Evolutionary conservation across 2,797 vertebrate genomes (phyloP), one percentile per base, ranked within the genome.

Genomic region (Arnoldichthys spilopterus): DNA sequence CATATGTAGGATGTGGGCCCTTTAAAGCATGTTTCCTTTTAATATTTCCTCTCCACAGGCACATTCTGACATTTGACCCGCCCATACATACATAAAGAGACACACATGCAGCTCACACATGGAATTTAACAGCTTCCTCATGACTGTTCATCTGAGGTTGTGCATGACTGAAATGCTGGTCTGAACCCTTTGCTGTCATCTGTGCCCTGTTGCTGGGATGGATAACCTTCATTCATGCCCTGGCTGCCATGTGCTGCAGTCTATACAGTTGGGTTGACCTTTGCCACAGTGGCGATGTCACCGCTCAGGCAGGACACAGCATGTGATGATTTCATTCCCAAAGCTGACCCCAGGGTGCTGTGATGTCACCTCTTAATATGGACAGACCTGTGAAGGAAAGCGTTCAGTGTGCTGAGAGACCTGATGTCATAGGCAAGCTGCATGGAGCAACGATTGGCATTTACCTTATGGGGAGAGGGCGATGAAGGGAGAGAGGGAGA

Each of bases 281-380:
- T 72, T 76, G 30, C 28, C 51, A 58, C 59, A 70, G 59, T 71
- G 67, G 66, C 26, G 76, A 75, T 59, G 67, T 76, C 72, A 75
- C 40, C 34, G 37, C 18, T 69, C 24, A 75, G 24, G 73, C 24
- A 22, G 37, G 30, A 32, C 28, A 16, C 56, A 32, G 28, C 54
- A n/a, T 58, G 58, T 70, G 56, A 56, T 34, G 76, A 78, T 64
- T 37, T 82, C 72, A 75, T 71, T 49, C 9, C 64, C 69, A 62
- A 84, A 73, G 37, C 45, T 53, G 54, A 54, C 47, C 13, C 8
- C 32, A 4, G 18, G 28, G 22, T 16, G 6, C 51, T 30, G 40
- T 74, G 66, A 80, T 72, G 61, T 78, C 75, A 84, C 51, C 40
- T 43, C 62, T 76, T 51, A 76, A 76, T 67, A 72, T 76, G 64